phyloP scores from a whole-genome alignment of 2,113 vertebrate genomes.

The Morone saxatilis region DNA sequence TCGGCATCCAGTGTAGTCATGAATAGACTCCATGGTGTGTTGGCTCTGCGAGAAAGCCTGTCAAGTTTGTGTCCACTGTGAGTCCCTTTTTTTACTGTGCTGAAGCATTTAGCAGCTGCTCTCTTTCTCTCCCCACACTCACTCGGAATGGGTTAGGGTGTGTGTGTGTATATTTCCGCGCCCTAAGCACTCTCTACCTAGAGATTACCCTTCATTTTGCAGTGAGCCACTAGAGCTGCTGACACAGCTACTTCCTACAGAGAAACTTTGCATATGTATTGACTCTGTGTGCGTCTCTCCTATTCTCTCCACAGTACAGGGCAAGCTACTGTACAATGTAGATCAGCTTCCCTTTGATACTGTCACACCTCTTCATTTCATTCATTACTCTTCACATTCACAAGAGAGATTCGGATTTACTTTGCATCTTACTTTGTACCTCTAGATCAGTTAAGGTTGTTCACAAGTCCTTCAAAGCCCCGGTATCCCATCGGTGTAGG shows the following conservation, averaged over 20 bases:
- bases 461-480: conserved; percentile 56
- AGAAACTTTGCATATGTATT: conserved; percentile 77
- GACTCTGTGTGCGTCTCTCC: conserved; percentile 45
- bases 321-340: conserved; percentile 15
- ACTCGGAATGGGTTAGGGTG: not conserved
- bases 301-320: conserved; percentile 27
- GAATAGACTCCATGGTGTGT: conserved; percentile 64
- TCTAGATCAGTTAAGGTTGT: conserved; percentile 51
- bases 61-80: conserved; percentile 57
- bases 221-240: conserved; percentile 73
- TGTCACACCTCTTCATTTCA: conserved; percentile 34
- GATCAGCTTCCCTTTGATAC: conserved; percentile 50
- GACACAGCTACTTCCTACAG: conserved; percentile 73
- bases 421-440: conserved; percentile 38
- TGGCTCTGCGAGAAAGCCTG: conserved; percentile 62
- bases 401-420: conserved; percentile 17
- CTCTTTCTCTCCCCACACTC: conserved; percentile 26
- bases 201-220: conserved; percentile 80
- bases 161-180: conserved; percentile 43
- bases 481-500: not conserved
- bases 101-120: conserved; percentile 60
- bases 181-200: conserved; percentile 69
- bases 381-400: conserved; percentile 45
- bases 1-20: conserved; percentile 42
- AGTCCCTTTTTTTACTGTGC: conserved; percentile 59